Conservation (phyloP, 2,797 vertebrate species). For the Mareca strepera region DNA sequence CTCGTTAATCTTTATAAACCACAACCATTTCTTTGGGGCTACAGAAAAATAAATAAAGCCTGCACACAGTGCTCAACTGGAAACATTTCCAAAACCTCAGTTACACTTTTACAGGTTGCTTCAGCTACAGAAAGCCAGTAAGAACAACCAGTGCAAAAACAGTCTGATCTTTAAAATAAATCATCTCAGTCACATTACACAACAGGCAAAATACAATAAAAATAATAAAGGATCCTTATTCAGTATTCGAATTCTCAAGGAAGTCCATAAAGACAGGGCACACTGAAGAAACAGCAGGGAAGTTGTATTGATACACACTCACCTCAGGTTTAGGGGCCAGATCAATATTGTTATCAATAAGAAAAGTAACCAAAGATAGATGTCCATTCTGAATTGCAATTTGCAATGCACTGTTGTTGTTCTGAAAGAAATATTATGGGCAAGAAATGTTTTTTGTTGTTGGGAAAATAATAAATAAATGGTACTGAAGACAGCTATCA, state of each 20-base stretch:
- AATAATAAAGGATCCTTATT: not conserved
- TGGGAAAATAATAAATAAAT: not conserved
- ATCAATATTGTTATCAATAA: conserved; percentile 80
- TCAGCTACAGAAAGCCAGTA: not conserved
- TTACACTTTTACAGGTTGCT: not conserved
- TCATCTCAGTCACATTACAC: not conserved
- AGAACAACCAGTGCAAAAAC: not conserved
- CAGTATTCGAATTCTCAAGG: not conserved
- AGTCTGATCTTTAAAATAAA: not conserved
- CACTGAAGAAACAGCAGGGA: not conserved
- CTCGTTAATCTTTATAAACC: not conserved
- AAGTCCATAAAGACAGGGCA: not conserved
- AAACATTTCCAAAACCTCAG: not conserved
- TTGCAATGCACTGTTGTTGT: conserved; percentile 79
- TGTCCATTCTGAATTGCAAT: conserved; percentile 82
- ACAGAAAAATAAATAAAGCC: not conserved
- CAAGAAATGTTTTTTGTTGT: not conserved
- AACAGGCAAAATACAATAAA: not conserved
- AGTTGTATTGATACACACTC: not conserved
- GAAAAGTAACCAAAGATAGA: conserved; percentile 80
- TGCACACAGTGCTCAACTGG: rapidly evolving
- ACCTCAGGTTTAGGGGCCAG: conserved; percentile 82
- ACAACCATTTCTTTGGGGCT: not conserved
- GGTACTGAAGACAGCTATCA: not conserved
- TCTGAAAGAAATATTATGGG: conserved; percentile 70